Evolutionary conservation across 2,888 invertebrate species (phyloP).

Genomic region (Tethea ocularis): DNA sequence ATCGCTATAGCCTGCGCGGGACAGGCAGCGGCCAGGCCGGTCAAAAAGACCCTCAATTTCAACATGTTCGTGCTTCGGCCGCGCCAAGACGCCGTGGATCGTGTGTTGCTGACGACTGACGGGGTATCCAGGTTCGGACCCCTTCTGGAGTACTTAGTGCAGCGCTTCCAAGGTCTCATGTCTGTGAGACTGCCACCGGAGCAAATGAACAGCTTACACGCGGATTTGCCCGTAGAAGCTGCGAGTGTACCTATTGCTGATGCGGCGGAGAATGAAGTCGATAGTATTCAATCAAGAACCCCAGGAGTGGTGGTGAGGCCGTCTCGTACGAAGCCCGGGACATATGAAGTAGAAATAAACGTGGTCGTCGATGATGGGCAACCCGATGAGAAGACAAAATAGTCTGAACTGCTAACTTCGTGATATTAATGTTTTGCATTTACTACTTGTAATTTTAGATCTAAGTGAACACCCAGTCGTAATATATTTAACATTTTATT

Average conservation of each 20-base stretch:
- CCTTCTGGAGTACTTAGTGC: slow-evolving; percentile 86
- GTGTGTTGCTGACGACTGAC: slow-evolving; percentile 63
- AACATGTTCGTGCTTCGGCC: slow-evolving; percentile 76
- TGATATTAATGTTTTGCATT: slow-evolving; percentile 28
- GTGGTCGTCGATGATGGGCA: slow-evolving; percentile 73
- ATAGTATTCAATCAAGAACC: slow-evolving; percentile 68
- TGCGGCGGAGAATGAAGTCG: slow-evolving; percentile 76
- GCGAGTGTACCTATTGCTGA: slow-evolving; percentile 50
- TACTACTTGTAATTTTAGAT: slow-evolving; percentile 30
- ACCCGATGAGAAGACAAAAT: slow-evolving; percentile 52
- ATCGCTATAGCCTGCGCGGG: slow-evolving; percentile 55
- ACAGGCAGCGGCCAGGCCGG: slow-evolving; percentile 59
- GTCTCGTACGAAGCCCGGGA: slow-evolving; percentile 69
- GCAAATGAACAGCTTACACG: slow-evolving; percentile 62
- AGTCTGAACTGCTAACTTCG: slow-evolving; percentile 19
- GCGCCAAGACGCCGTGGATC: slow-evolving; percentile 57
- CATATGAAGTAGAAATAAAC: slow-evolving; percentile 72
- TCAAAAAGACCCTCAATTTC: slow-evolving; percentile 73
- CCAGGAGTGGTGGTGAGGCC: slow-evolving; percentile 70
- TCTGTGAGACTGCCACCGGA: slow-evolving; percentile 86
- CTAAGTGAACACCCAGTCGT: slow-evolving; percentile 26
- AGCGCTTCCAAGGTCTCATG: slow-evolving; percentile 87
- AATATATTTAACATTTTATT: slow-evolving; percentile 44
- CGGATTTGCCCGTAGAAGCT: slow-evolving; percentile 38
- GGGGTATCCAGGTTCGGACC: slow-evolving; percentile 86